Conservation (phyloP, 2,888 invertebrate genomes). For the Diaperis boleti region DNA sequence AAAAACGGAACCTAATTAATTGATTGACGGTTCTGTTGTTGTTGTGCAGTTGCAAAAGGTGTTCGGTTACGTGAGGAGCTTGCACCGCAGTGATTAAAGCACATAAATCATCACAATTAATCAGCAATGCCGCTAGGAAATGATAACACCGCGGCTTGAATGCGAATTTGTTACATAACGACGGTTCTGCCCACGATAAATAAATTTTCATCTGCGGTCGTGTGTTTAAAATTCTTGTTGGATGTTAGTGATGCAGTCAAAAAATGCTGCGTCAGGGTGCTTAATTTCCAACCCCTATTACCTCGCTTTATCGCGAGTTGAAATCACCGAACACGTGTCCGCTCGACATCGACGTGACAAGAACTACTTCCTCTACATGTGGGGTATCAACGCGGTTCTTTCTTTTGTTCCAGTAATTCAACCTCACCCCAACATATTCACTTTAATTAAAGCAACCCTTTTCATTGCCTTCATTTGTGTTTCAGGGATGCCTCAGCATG, state of each 20-base stretch:
- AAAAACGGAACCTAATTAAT: no score
- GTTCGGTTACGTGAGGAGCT: slow-evolving; percentile 23
- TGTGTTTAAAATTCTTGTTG: no score
- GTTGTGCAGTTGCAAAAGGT: slow-evolving; percentile 3
- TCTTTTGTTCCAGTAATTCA: slow-evolving; percentile 22
- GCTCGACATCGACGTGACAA: slow-evolving; percentile 18
- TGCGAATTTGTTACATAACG: slow-evolving; percentile 10
- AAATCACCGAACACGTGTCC: slow-evolving; percentile 49
- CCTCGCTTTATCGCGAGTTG: slow-evolving; percentile 47
- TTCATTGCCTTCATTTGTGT: slow-evolving; percentile 48
- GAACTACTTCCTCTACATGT: slow-evolving; percentile 40
- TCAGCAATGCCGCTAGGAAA: slow-evolving; percentile 14
- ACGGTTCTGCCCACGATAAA: slow-evolving; percentile 7
- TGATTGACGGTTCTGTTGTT: no score
- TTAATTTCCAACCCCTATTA: slow-evolving; percentile 4
- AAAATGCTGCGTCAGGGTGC: no score
- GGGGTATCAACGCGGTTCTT: slow-evolving; percentile 32
- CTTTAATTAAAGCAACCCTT: slow-evolving; percentile 8
- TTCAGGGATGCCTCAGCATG: slow-evolving; percentile 64
- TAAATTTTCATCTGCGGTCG: background rate
- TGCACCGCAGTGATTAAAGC: slow-evolving; percentile 16
- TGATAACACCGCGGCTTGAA: slow-evolving; percentile 16
- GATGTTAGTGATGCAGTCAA: no score
- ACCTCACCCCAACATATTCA: slow-evolving; percentile 16
- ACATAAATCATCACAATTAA: slow-evolving; percentile 18